Conservation (phyloP, 1,140 invertebrate species). For the Panagrolaimus sp. region DNA sequence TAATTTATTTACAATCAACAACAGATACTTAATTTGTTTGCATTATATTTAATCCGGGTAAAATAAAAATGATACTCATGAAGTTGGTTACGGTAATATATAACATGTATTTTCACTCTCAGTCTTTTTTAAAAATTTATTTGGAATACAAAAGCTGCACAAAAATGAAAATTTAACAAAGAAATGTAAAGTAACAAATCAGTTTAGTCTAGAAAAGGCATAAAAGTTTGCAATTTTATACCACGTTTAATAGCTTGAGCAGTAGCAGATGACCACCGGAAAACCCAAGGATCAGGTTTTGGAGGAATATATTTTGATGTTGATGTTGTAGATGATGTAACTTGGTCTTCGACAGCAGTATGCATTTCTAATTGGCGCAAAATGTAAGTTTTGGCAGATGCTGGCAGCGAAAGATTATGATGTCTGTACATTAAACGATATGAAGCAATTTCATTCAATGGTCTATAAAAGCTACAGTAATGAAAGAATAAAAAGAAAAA, state of each 20-base stretch:
- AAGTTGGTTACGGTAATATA: too few species aligned
- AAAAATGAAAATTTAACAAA: too few species aligned
- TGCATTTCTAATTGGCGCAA: neutral
- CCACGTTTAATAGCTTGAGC: conserved; percentile 3
- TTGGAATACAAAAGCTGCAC: too few species aligned
- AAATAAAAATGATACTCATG: too few species aligned
- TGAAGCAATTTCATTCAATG: neutral
- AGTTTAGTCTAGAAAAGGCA: too few species aligned
- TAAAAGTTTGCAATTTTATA: neutral
- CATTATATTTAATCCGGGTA: too few species aligned
- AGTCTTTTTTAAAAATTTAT: too few species aligned
- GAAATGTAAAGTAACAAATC: too few species aligned
- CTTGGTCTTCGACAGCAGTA: neutral
- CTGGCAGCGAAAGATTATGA: neutral
- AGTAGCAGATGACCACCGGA: conserved; percentile 3
- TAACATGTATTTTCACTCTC: too few species aligned
- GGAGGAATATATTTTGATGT: neutral
- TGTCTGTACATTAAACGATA: neutral
- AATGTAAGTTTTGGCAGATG: neutral
- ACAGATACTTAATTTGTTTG: too few species aligned
- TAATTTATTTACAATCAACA: conserved; percentile 10
- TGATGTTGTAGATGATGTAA: neutral
- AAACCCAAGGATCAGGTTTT: neutral
- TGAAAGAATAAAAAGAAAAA: neutral
- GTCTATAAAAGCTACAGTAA: neutral